Evolutionary conservation across 1,140 invertebrate genomes (phyloP), one percentile per base, ranked within the genome.

Genomic region (Tetraneura akinire): DNA sequence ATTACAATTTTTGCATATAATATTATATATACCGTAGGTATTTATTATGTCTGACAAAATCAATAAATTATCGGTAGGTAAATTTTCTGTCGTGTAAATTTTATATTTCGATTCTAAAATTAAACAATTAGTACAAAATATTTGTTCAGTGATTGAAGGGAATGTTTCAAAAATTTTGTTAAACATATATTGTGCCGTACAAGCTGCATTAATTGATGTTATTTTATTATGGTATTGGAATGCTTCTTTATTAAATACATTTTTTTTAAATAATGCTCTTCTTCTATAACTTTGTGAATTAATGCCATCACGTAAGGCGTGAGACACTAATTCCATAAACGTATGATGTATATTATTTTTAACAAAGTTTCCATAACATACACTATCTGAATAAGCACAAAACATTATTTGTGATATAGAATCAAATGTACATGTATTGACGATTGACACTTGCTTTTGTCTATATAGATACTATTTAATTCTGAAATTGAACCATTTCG

Each of bases 251-350:
- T 0, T 64, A 64, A 64, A 64, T 37, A 64, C 32, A 26, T 64
- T 29, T 37, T 64, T 64, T 2, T 32, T 32, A 64, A 37, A 18
- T 3, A 64, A n/a, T 10, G 6, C 60, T n/a, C 60, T 26, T 37
- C 11, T 64, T 1, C 60, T n/a, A 64, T 64, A 37, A 0, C 16
- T 18, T 64, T 64, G 26, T 9, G 32, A 26, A 16, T 14, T 62
- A 62, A 57, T 57, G 23, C 53, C 53, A 57, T n/a, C 16, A 62
- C 60, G n/a, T n/a, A n/a, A n/a, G n/a, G n/a, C n/a, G n/a, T n/a
- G n/a, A n/a, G n/a, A n/a, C n/a, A n/a, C n/a, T 14, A 60, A n/a
- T 3, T 60, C 55, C 60, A 62, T 62, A 32, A 32, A 62, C 32
- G 0, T 62, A 62, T 62, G 14, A 32, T 62, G 13, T 62, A 8